A percentile compares a stretch with the other conserved stretches of the same genome.
These are phyloP conservation scores for Phalacrocorax pelagicus DNA, from an alignment of 2,113 vertebrate genomes.

Conservation along the genomic window DNA sequence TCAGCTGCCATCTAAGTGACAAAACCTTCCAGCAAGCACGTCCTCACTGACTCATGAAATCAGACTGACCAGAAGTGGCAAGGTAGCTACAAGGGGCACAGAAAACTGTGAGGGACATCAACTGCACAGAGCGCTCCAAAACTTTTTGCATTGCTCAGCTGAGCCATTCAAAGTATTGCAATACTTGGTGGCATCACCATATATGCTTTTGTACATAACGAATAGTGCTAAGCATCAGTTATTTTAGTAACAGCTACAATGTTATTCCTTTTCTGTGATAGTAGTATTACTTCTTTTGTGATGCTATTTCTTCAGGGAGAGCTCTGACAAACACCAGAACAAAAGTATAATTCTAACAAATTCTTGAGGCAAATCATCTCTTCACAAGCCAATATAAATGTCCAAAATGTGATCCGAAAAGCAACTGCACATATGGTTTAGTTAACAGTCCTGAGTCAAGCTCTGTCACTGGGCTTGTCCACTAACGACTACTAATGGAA, in stretches of 20 bases:
- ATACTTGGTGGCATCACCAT: background rate
- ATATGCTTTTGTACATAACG: background rate
- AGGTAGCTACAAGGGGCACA: background rate
- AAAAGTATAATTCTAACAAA: background rate
- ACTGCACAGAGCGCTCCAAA: background rate
- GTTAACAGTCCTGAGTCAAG: background rate
- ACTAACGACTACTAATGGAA: background rate
- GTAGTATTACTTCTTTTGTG: background rate
- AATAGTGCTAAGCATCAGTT: background rate
- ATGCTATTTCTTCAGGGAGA: background rate
- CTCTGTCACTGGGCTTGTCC: background rate
- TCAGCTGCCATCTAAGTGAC: background rate
- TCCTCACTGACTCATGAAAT: background rate
- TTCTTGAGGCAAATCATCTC: background rate
- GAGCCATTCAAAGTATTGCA: fast-evolving
- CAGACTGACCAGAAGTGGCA: background rate
- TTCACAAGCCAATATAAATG: background rate
- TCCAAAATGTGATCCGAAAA: background rate
- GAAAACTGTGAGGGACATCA: background rate
- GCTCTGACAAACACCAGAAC: background rate
- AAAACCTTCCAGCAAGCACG: background rate
- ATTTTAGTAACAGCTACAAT: background rate
- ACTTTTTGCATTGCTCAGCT: background rate
- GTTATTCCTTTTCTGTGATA: background rate
- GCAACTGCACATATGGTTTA: background rate